These are phyloP conservation scores for Chironomus striatipennis DNA, from an alignment of 1,140 invertebrate genomes.

Conservation along the genomic window DNA sequence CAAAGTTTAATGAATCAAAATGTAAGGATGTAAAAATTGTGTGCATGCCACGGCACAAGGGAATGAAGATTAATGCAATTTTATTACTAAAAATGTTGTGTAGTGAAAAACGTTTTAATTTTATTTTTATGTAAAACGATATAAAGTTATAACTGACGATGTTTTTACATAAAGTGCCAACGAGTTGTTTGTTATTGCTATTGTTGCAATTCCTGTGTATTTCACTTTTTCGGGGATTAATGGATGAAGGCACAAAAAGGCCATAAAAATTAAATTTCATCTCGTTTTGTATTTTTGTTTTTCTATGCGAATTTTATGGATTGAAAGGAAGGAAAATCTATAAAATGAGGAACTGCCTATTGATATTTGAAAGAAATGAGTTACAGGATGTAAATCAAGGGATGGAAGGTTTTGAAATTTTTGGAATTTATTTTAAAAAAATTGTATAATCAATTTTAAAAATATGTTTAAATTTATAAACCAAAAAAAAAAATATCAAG, in stretches of 20 bases:
- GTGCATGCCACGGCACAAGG: constrained; percentile 1
- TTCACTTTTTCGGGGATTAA: too few relatives aligned
- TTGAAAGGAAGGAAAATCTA: background rate
- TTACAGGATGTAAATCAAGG: background rate
- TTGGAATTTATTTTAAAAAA: too few relatives aligned
- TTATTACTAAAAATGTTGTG: background rate
- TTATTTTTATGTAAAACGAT: constrained; percentile 23
- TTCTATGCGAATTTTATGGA: background rate
- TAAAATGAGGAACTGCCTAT: constrained; percentile 15
- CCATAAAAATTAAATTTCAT: constrained; percentile 19
- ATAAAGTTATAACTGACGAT: constrained; percentile 11
- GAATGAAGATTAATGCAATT: constrained; percentile 4
- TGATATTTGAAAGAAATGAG: constrained; percentile 16
- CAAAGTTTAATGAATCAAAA: constrained; percentile 23
- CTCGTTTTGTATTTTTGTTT: background rate
- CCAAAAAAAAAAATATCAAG: too few relatives aligned
- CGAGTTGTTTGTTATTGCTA: too few relatives aligned
- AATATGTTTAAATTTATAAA: too few relatives aligned
- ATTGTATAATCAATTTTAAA: too few relatives aligned
- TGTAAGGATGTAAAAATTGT: background rate
- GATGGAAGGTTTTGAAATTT: too few relatives aligned
- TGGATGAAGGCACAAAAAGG: background rate
- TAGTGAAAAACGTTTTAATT: constrained; percentile 21
- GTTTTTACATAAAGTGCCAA: background rate
- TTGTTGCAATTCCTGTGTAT: too few relatives aligned